Base-by-base conservation (phyloP, 1,140 invertebrate species). In the Apis dorsata region DNA sequence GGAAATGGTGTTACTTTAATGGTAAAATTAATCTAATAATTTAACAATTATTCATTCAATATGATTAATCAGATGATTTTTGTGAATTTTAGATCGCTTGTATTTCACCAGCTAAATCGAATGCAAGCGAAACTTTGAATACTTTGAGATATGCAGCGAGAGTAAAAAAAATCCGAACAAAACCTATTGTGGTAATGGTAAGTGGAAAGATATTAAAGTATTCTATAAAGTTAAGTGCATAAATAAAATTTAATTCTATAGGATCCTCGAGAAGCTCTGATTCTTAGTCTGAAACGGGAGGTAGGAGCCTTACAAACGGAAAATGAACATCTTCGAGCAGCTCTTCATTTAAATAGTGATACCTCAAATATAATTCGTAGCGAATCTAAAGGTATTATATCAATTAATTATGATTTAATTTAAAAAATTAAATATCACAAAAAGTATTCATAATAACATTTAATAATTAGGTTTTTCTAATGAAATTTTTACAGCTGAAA, bases 1-100 rank as follows among this genome's bases (percentile, higher is more conserved):
- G 98, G 98, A 19, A 99, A 98, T 91, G 98, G 98, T 17, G 98
- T 99, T 34, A 98, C 98, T 1, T 94, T 98, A 34, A 99, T 99
- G 97, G 97, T 98, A 94, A 93, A 71, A 12, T 53, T 34, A 70
- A 60, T 44, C 3, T 60, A 21, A 49, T 51, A 15, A 59, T 13
- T n/a, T 28, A 51, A 49, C n/a, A 21, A 24, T 24, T 24, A 17
- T 7, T 62, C 21, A 28, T 24, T 57, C 1, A 9, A 4, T 49
- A 44, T 21, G 21, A 15, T 9, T 68, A 68, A 78, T 53, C 28
- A 9, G 17, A 75, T 34, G 2, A 21, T 68, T 68, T 83, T n/a
- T 21, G 8, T 59, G 24, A 51, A 79, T n/a, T 68, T 74, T 55
- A 98, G 98, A 99, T 99, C 88, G 99, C 99, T 1, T 98, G 97